These are phyloP conservation scores for Pangasius macronema DNA, from an alignment of 2,797 vertebrate genomes.

Conservation along the genomic window DNA sequence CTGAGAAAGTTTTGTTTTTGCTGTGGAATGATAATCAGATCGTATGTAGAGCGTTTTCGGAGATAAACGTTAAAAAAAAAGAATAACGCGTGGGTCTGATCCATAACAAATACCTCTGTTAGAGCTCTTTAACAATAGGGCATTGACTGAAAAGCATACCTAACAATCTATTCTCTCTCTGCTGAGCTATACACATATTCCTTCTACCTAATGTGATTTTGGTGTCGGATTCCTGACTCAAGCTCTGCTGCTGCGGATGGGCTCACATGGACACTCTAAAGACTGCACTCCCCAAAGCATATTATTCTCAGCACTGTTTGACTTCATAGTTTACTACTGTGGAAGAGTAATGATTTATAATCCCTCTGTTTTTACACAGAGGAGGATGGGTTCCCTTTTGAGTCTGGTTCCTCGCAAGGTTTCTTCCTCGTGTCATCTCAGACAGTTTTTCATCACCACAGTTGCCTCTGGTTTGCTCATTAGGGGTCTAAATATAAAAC, in stretches of 20 bases:
- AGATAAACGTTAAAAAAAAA: neutral
- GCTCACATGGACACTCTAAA: neutral
- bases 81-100: neutral
- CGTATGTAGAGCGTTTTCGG: neutral
- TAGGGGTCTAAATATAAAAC: slow-evolving; percentile 15
- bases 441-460: neutral
- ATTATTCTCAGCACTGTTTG: neutral
- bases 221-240: neutral
- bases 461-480: neutral
- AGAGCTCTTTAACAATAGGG: neutral
- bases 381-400: neutral
- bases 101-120: neutral
- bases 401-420: neutral
- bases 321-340: neutral
- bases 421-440: neutral
- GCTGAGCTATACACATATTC: neutral
- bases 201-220: neutral
- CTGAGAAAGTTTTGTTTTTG: neutral
- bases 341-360: neutral
- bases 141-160: neutral
- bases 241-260: neutral
- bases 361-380: neutral
- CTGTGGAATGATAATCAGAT: neutral
- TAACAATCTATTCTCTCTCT: neutral
- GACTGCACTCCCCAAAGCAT: neutral